phyloP scores from a whole-genome alignment of 1,140 invertebrate species.

The Hyphantria cunea region DNA sequence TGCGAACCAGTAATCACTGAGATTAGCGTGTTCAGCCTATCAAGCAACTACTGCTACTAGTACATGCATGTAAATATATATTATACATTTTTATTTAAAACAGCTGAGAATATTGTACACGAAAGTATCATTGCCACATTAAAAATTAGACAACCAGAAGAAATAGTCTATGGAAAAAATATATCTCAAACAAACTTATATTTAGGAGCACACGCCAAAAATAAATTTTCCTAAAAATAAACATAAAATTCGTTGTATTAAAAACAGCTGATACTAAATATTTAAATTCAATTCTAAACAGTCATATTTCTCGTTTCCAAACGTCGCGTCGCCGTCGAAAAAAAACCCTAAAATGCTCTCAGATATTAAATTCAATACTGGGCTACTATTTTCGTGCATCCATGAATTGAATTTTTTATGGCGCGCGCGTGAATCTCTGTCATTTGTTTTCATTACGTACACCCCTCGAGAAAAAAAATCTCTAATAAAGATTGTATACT shows the following conservation, averaged over 20 bases:
- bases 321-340: constrained; percentile 27
- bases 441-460: constrained; percentile 74
- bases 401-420: constrained; percentile 72
- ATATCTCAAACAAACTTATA: not conserved
- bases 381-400: constrained; percentile 47
- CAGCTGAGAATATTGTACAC: too few relatives aligned
- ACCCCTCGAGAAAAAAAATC: constrained; percentile 51
- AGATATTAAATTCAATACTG: constrained; percentile 47
- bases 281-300: constrained; percentile 42
- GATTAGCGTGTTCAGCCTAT: too few relatives aligned
- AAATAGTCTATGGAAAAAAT: too few relatives aligned
- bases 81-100: too few relatives aligned
- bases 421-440: constrained; percentile 53
- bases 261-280: constrained; percentile 32
- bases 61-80: too few relatives aligned
- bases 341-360: constrained; percentile 37
- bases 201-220: not conserved
- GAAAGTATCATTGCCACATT: too few relatives aligned
- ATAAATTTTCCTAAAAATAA: not conserved
- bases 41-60: too few relatives aligned
- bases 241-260: constrained; percentile 7
- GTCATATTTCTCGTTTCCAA: constrained; percentile 38
- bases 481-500: constrained; percentile 27
- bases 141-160: too few relatives aligned
- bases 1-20: too few relatives aligned